Base-by-base conservation (phyloP, 1,140 invertebrate species). In the Aphidius ervi region DNA sequence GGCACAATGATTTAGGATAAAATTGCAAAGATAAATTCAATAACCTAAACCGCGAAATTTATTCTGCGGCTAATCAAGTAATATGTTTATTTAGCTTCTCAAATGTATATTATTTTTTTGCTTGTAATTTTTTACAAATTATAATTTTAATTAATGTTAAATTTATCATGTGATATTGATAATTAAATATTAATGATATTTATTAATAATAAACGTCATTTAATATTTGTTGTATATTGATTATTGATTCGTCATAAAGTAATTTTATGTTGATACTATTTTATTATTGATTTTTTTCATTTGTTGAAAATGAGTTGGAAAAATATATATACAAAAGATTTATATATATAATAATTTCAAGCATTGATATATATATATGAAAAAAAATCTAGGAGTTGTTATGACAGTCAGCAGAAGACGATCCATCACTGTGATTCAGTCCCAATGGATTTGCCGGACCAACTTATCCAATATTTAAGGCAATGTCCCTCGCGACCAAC, bases 391-490 rank as follows among this genome's bases (percentile, higher is more conserved):
- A 61, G 62, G 70, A 73, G 73, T 78, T 80, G 75, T 80, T 80
- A 79, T 79, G 77, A 80, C 77, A 79, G 78, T 80, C 78, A 79
- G 78, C 71, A 68, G 71, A 62, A 58, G 58, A 68, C 71, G 59
- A 80, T 79, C 76, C 72, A 80, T 80, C 78, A 80, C 65, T 61
- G 72, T 77, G 76, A 78, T 79, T 79, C 66, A 68, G 75, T 78
- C 77, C 74, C 76, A 67, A 60, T 57, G 73, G 76, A 20, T 42
- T 54, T 46, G 43, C 71, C 59, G 70, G 67, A 75, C 74, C 67
- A 75, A 79, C 76, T 80, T 78, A 79, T 80, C 72, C 73, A 80
- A 80, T 79, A 80, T 80, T 79, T 80, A 80, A 79, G 75, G 74
- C 79, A 78, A 79, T 78, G 77, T 80, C 78, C 78, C 77, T 79